A percentile compares a stretch with the other conserved stretches of the same genome.
Conservation (phyloP, 2,113 vertebrate species). For the Syngnathus scovelli region DNA sequence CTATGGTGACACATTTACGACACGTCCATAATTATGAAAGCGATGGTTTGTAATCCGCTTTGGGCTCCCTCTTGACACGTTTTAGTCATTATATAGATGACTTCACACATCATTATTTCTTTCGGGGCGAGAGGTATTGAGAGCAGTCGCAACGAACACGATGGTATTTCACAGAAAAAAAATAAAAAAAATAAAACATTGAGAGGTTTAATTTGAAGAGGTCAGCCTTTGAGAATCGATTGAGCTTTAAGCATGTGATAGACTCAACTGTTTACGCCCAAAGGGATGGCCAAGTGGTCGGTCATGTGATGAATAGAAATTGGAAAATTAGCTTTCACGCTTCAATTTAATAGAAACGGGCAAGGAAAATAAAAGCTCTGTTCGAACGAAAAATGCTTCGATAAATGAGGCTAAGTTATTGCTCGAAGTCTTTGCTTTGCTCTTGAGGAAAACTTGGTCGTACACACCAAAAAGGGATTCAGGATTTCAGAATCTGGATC, state of each 20-base stretch:
- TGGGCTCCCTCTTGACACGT: neutral
- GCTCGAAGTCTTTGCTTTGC: neutral
- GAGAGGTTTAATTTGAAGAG: constrained; percentile 2
- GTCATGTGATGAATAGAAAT: constrained; percentile 8
- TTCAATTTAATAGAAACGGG: neutral
- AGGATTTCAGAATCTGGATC: neutral
- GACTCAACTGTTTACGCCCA: constrained; percentile 10
- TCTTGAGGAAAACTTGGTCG: neutral
- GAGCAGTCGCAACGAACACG: neutral
- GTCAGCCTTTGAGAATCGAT: constrained; percentile 12
- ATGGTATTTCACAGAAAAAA: neutral
- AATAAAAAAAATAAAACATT: constrained; percentile 3
- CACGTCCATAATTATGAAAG: neutral
- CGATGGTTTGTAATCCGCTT: neutral
- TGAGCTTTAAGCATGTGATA: constrained; percentile 1
- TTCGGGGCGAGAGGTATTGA: neutral
- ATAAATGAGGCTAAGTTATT: neutral
- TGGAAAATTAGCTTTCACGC: neutral
- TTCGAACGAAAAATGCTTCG: neutral
- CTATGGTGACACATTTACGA: neutral
- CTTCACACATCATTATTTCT: neutral
- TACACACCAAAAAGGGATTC: neutral
- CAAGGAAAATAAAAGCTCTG: neutral
- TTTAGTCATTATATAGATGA: neutral
- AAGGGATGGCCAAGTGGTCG: neutral